Evolutionary conservation across 2,113 vertebrate genomes (phyloP), one percentile per base, ranked within the genome.

Genomic region (Cricetomys ansorgei): DNA sequence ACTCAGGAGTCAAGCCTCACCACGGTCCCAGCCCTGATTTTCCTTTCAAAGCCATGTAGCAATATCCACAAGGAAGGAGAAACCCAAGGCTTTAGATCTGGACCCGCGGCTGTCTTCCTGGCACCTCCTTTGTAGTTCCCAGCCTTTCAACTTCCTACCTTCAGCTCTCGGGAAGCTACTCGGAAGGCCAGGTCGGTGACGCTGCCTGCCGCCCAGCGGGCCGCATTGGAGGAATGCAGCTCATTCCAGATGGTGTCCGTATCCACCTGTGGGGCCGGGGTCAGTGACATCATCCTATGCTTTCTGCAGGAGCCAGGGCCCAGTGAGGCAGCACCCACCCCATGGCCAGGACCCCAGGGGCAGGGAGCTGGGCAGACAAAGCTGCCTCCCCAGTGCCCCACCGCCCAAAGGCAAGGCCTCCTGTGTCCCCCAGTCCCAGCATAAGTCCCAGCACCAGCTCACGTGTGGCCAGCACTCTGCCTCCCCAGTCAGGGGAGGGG

Each of bases 231-330:
- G 13, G 99, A 99, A 96, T 99, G 99, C 91, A 99, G 98, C 95
- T 99, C 99, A 0, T 99, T 99, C 99, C 99, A 99, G 97, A 99
- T 98, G 76, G 99, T 99, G 96, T 99, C 99, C 0, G 99, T 99
- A 94, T 99, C 99, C 92, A 99, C 99, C 99, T 99, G 99, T 0
- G 8, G 65, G 93, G 75, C 91, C 98, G 96, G 96, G 97, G 96
- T 89, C 96, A 94, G 86, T 79, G 85, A 89, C 89, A 91, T 97
- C 97, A 97, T 48, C 88, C 80, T 40, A 81, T 92, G 96, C 89
- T 93, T 92, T 73, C 53, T 76, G 21, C 16, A 25, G 86, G 88
- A 88, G 81, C 43, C 15, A 55, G 96, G 65, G 85, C 80, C 96
- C 96, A 34, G 72, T 0, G 75, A 4, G 80, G 87, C 31, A 7